Conservation (phyloP, 2,888 invertebrate species). For the Glyphotaelius pellucidus region DNA sequence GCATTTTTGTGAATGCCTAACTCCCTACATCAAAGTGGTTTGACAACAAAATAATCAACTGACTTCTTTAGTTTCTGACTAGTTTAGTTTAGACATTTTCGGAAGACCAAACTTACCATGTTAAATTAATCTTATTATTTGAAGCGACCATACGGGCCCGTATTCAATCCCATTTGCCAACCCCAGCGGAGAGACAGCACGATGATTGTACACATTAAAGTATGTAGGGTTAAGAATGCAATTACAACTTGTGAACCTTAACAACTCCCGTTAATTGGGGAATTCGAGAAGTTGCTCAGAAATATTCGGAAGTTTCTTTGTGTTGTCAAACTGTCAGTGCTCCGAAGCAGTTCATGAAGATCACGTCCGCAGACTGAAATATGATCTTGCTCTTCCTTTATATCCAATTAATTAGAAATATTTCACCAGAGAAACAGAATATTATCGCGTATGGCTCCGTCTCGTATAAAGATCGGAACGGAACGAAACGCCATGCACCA, state of each 20-base stretch:
- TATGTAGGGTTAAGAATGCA: slow-evolving; percentile 27
- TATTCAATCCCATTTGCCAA: neutral
- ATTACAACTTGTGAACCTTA: slow-evolving; percentile 9
- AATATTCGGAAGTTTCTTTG: slow-evolving; percentile 29
- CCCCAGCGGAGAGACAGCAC: neutral
- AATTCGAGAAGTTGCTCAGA: slow-evolving; percentile 23
- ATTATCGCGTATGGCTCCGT: neutral
- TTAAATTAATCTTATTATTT: slow-evolving; percentile 2
- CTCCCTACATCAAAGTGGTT: neutral
- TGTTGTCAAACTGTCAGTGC: slow-evolving; percentile 41
- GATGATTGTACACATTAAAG: neutral
- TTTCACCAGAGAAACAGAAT: slow-evolving; percentile 15
- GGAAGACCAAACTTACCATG: neutral
- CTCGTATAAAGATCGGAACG: neutral
- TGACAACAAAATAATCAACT: neutral
- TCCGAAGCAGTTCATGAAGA: neutral
- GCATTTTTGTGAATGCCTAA: neutral
- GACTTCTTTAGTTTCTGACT: neutral
- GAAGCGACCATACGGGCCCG: neutral
- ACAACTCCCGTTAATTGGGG: slow-evolving; percentile 27
- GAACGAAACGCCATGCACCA: neutral
- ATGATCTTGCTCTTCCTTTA: slow-evolving; percentile 34
- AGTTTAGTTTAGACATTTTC: neutral
- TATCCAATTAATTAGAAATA: slow-evolving; percentile 50
- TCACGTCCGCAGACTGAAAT: slow-evolving; percentile 42